Evolutionary conservation across 2,797 vertebrate species (phyloP).

Genomic region (Ptychadena robeensis): DNA sequence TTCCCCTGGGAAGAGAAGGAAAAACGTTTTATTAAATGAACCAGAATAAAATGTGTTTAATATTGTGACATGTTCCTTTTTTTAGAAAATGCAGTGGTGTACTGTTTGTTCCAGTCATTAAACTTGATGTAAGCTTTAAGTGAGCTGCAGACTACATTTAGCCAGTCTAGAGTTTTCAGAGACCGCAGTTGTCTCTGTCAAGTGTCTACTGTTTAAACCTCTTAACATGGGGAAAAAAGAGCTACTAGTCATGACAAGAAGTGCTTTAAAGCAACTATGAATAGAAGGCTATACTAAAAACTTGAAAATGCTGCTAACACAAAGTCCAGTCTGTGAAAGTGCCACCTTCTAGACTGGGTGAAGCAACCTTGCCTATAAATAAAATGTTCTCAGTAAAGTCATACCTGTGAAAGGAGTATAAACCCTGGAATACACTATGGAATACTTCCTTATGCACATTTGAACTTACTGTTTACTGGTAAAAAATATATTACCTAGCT

Average conservation of each 20-base stretch:
- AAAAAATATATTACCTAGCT: too few relatives aligned
- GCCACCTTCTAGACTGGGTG: too few relatives aligned
- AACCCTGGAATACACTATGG: too few relatives aligned
- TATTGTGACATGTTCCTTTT: conserved; percentile 9
- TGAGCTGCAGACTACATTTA: background rate
- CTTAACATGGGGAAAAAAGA: background rate
- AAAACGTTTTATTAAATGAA: conserved; percentile 30
- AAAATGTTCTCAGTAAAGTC: too few relatives aligned
- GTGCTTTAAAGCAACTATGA: background rate
- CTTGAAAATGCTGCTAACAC: too few relatives aligned
- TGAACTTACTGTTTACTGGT: too few relatives aligned
- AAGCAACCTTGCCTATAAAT: too few relatives aligned
- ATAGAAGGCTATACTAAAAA: background rate
- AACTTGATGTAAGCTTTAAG: background rate
- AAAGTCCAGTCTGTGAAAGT: too few relatives aligned
- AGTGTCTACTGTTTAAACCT: conserved; percentile 9
- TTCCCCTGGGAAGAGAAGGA: conserved; percentile 79
- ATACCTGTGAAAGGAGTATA: too few relatives aligned
- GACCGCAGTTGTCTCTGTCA: background rate
- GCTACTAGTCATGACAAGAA: background rate
- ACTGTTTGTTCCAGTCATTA: background rate
- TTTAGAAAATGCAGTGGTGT: background rate
- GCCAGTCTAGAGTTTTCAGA: conserved; percentile 11
- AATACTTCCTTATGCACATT: too few relatives aligned
- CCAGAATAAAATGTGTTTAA: background rate